These are phyloP conservation scores for Hermodice carunculata DNA, from an alignment of 2,888 invertebrate species.

Conservation along the genomic window DNA sequence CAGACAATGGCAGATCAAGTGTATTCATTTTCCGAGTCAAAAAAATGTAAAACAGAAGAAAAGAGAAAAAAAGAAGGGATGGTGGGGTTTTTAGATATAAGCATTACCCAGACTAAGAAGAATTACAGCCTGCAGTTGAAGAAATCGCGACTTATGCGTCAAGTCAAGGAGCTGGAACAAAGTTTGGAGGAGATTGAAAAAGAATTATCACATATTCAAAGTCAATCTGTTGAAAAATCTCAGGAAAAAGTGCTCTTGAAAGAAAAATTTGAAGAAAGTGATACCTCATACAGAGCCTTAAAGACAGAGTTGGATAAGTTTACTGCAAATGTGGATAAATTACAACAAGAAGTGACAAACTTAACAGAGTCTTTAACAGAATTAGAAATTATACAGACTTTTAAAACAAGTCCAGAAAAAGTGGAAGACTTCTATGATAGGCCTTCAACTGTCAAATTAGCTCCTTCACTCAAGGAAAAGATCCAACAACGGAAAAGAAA, in stretches of 20 bases:
- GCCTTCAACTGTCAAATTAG: constrained; percentile 62
- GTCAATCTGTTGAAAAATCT: constrained; percentile 53
- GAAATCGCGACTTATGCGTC: constrained; percentile 54
- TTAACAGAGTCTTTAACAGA: constrained; percentile 56
- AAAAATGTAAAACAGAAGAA: constrained; percentile 52
- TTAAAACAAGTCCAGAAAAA: constrained; percentile 64
- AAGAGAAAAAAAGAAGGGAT: constrained; percentile 64
- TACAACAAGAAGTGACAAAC: constrained; percentile 59
- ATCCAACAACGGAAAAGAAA: constrained; percentile 45
- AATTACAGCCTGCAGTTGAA: constrained; percentile 64
- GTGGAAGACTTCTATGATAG: constrained; percentile 64
- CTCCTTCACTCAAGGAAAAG: constrained; percentile 63
- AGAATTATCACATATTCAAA: constrained; percentile 53
- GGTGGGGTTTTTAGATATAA: constrained; percentile 64
- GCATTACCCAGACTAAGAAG: constrained; percentile 61
- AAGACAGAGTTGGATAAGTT: constrained; percentile 58
- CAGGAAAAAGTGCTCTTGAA: constrained; percentile 52
- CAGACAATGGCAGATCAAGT: constrained; percentile 56
- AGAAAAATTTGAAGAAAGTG: constrained; percentile 53
- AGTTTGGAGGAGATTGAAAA: constrained; percentile 53
- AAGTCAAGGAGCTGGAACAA: constrained; percentile 58
- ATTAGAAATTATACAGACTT: constrained; percentile 64
- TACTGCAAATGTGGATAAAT: constrained; percentile 52
- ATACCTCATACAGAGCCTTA: constrained; percentile 52
- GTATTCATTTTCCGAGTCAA: constrained; percentile 47